Percentiles rank a stretch among this genome's conserved stretches.
Conservation (phyloP, 2,113 vertebrate genomes). For the Oncorhynchus masou region DNA sequence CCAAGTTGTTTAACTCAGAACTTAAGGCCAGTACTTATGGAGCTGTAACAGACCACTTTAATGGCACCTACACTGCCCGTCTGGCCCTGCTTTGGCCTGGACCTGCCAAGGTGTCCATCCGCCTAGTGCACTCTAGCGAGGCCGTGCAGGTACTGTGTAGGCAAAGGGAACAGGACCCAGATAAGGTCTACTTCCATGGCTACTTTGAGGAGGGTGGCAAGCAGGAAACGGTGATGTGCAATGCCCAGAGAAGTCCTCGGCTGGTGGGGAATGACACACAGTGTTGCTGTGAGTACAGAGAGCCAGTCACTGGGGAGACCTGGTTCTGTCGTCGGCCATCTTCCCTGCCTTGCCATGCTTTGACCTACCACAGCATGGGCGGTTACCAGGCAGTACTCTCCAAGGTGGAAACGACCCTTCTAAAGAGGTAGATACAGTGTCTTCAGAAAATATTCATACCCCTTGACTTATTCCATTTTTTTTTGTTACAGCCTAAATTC, state of each 20-base stretch:
- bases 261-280: not conserved
- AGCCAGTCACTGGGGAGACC: slow-evolving; percentile 40
- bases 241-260: slow-evolving; percentile 37
- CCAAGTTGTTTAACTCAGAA: slow-evolving; percentile 39
- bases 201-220: slow-evolving; percentile 40
- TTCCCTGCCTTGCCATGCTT: slow-evolving; percentile 47
- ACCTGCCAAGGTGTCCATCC: slow-evolving; percentile 37
- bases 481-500: too few species aligned
- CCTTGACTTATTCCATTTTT: too few species aligned
- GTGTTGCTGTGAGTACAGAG: slow-evolving; percentile 51
- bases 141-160: slow-evolving; percentile 39
- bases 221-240: slow-evolving; percentile 36
- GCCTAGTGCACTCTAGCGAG: slow-evolving; percentile 54
- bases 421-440: slow-evolving; percentile 33
- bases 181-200: slow-evolving; percentile 54
- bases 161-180: slow-evolving; percentile 43
- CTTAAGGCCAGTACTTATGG: slow-evolving; percentile 49
- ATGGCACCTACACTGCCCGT: slow-evolving; percentile 44
- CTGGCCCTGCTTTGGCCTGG: slow-evolving; percentile 48
- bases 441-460: too few species aligned
- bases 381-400: slow-evolving; percentile 43
- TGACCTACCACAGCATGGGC: slow-evolving; percentile 53
- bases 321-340: slow-evolving; percentile 55
- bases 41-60: slow-evolving; percentile 35
- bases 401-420: slow-evolving; percentile 28